A percentile compares a stretch with the other conserved stretches of the same genome.
Evolutionary conservation across 1,140 invertebrate species (phyloP).

Genomic region (Micrasema longulum): DNA sequence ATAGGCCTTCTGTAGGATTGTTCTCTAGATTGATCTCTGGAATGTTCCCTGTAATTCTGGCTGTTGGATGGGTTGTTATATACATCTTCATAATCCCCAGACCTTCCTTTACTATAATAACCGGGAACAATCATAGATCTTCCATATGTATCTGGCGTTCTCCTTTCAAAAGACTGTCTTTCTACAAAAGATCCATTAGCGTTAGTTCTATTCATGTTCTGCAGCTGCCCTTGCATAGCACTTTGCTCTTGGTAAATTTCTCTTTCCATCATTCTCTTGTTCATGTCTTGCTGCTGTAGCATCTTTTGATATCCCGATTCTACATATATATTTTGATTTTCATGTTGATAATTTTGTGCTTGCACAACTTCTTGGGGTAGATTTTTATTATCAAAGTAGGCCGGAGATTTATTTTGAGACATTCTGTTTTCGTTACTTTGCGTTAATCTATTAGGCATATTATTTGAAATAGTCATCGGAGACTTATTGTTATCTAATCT

Average conservation of each 20-base stretch:
- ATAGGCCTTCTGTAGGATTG: slow-evolving; percentile 61
- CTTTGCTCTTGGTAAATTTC: slow-evolving; percentile 45
- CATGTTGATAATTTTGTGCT: slow-evolving; percentile 56
- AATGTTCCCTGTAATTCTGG: slow-evolving; percentile 54
- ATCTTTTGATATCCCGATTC: slow-evolving; percentile 52
- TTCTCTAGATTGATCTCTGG: slow-evolving; percentile 58
- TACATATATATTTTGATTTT: slow-evolving; percentile 44
- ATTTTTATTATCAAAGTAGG: slow-evolving; percentile 65
- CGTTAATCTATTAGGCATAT: slow-evolving; percentile 19
- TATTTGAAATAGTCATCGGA: slow-evolving; percentile 45
- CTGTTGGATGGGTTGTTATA: slow-evolving; percentile 67
- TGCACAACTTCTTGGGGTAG: slow-evolving; percentile 59
- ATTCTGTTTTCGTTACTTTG: slow-evolving; percentile 43
- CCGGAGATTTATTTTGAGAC: slow-evolving; percentile 55
- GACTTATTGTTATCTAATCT: slow-evolving; percentile 61
- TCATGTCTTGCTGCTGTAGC: slow-evolving; percentile 55
- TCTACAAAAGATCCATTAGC: slow-evolving; percentile 50
- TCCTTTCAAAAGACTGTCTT: slow-evolving; percentile 70
- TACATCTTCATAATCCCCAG: slow-evolving; percentile 84
- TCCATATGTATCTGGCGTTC: slow-evolving; percentile 86
- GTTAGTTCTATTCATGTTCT: slow-evolving; percentile 31
- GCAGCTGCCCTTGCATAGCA: slow-evolving; percentile 39
- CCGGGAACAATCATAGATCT: slow-evolving; percentile 69
- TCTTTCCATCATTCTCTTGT: slow-evolving; percentile 38
- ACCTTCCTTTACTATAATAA: slow-evolving; percentile 64